Conservation (phyloP, 2,113 vertebrate species). For the Heterochromis multidens region DNA sequence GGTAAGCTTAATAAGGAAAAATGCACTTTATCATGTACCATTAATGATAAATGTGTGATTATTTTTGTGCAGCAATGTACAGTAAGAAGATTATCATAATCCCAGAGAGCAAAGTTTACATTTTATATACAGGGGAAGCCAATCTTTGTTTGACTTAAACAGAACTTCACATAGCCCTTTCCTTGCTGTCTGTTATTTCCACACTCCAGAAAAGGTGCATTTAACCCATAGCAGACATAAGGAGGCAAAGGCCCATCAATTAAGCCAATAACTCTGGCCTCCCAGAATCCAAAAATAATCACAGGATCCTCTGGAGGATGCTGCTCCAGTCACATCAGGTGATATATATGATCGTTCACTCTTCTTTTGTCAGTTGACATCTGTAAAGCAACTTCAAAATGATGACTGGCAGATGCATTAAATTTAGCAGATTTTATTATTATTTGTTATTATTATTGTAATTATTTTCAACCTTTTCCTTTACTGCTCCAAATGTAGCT, state of each 20-base stretch:
- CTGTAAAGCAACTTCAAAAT: not conserved
- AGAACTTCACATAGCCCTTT: not conserved
- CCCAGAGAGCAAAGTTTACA: slow-evolving; percentile 1
- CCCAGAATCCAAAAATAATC: slow-evolving; percentile 30
- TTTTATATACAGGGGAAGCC: slow-evolving; percentile 38
- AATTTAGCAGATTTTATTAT: not conserved
- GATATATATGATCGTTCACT: not conserved
- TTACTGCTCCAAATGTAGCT: not conserved
- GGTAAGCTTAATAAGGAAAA: not conserved
- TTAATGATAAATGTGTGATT: not conserved
- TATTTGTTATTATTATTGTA: not conserved
- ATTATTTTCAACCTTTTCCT: not conserved
- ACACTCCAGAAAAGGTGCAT: not conserved
- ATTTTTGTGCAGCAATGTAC: not conserved
- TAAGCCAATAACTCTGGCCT: slow-evolving; percentile 13
- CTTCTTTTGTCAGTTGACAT: not conserved
- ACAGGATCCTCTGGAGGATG: slow-evolving; percentile 17
- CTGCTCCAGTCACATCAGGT: not conserved
- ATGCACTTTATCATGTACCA: not conserved
- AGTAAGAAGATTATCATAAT: slow-evolving; percentile 5
- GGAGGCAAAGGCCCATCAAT: slow-evolving; percentile 28
- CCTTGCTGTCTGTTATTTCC: slow-evolving; percentile 1
- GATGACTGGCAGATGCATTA: not conserved
- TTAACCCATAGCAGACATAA: not conserved
- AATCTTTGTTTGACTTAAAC: slow-evolving; percentile 29